Evolutionary conservation across 2,113 vertebrate genomes (phyloP).

Genomic region (Cinclus cinclus): DNA sequence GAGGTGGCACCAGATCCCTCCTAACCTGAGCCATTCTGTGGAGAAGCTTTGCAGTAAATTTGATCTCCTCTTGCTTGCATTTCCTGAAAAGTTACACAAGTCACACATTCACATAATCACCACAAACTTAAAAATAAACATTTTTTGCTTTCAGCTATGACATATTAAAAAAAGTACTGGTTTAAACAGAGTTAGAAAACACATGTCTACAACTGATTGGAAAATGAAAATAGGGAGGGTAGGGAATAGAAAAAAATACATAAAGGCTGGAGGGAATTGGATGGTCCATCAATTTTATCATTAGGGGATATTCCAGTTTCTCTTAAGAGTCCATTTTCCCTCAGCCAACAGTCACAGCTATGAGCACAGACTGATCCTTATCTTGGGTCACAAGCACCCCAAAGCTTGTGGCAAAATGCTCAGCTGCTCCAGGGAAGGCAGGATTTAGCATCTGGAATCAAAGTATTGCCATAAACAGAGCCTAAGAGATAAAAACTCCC

Average conservation of each 20-base stretch:
- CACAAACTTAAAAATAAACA: neutral
- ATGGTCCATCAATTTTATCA: neutral
- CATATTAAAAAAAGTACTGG: neutral
- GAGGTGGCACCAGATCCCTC: neutral
- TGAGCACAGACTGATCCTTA: neutral
- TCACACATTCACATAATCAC: neutral
- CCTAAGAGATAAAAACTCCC: neutral
- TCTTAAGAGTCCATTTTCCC: neutral
- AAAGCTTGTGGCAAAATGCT: fast-evolving
- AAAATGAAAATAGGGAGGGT: neutral
- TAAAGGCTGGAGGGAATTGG: neutral
- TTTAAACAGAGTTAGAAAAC: neutral
- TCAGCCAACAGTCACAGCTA: neutral
- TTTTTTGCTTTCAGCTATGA: neutral
- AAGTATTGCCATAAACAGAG: neutral
- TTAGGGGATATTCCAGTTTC: neutral
- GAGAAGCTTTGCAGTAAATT: neutral
- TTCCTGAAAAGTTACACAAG: neutral
- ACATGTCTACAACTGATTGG: neutral
- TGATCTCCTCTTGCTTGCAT: neutral
- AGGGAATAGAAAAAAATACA: neutral
- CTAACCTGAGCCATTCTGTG: neutral
- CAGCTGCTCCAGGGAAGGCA: neutral
- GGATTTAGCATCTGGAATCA: neutral
- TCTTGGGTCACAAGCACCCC: neutral